A percentile compares a stretch with the other conserved stretches of the same genome.
Conservation (phyloP, 1,140 invertebrate species). For the Artemia franciscana region DNA sequence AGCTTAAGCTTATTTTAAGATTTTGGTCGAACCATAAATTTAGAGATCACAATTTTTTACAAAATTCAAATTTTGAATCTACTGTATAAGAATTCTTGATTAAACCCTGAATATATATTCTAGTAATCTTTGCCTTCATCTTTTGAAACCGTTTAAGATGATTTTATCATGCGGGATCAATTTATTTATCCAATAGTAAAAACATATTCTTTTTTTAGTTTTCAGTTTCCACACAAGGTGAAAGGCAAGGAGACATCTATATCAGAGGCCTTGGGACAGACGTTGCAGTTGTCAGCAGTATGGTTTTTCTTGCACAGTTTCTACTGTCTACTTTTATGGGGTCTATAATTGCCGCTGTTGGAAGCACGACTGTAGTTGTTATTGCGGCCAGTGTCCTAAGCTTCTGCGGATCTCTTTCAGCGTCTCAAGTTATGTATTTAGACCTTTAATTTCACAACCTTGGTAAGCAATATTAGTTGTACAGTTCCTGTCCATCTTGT, state of each 20-base stretch:
- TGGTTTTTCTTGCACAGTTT: conserved; percentile 87
- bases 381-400: conserved; percentile 57
- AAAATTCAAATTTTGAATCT: too few relatives aligned
- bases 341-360: conserved; percentile 41
- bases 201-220: conserved; percentile 5
- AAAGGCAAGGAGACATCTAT: conserved; percentile 15
- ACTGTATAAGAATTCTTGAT: too few relatives aligned
- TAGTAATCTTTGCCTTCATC: too few relatives aligned
- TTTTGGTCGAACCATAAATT: too few relatives aligned
- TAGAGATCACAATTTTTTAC: too few relatives aligned
- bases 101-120: too few relatives aligned
- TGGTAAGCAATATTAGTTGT: too few relatives aligned
- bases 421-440: conserved; percentile 66
- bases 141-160: too few relatives aligned
- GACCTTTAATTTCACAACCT: too few relatives aligned
- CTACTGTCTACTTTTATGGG: conserved; percentile 65
- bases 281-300: conserved; percentile 72
- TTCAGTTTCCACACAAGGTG: conserved; percentile 5
- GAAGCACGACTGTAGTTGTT: conserved; percentile 58
- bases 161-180: too few relatives aligned
- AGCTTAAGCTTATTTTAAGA: too few relatives aligned
- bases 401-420: conserved; percentile 53
- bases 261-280: conserved; percentile 75
- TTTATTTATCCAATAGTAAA: neutral
- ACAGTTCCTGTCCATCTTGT: too few relatives aligned